phyloP scores from a whole-genome alignment of 2,888 invertebrate species.

The Helobdella robusta region DNA sequence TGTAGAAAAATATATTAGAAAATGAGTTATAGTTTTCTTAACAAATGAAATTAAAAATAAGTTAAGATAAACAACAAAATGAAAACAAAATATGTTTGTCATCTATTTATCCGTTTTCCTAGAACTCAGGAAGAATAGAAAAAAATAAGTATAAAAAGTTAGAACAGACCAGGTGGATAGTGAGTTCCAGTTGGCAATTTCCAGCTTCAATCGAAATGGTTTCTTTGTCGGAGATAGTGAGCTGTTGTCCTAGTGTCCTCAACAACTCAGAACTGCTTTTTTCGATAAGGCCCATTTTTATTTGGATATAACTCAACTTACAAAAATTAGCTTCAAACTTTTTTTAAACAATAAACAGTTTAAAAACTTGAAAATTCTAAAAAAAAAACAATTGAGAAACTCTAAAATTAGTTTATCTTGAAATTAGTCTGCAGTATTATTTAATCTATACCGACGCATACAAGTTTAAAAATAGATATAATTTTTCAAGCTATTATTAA shows the following conservation, averaged over 20 bases:
- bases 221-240: conserved; percentile 13
- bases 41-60: not conserved
- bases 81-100: not conserved
- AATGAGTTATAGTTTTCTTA: not conserved
- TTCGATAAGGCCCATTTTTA: conserved; percentile 14
- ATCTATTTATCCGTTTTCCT: not conserved
- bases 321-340: too few species aligned
- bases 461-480: too few species aligned
- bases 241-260: not conserved
- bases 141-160: not conserved
- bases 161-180: not conserved
- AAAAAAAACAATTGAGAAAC: too few species aligned
- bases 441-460: too few species aligned
- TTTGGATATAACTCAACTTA: too few species aligned
- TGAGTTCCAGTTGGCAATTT: conserved; percentile 12
- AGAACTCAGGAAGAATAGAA: not conserved
- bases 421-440: too few species aligned
- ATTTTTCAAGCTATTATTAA: too few species aligned
- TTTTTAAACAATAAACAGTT: too few species aligned
- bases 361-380: too few species aligned
- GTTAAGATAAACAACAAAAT: not conserved
- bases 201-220: conserved; percentile 18
- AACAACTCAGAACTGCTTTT: not conserved
- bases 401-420: too few species aligned
- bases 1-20: too few species aligned